A percentile compares a stretch with the other conserved stretches of the same genome.
Evolutionary conservation across 2,113 vertebrate genomes (phyloP).

Genomic region (Pituophis catenifer): DNA sequence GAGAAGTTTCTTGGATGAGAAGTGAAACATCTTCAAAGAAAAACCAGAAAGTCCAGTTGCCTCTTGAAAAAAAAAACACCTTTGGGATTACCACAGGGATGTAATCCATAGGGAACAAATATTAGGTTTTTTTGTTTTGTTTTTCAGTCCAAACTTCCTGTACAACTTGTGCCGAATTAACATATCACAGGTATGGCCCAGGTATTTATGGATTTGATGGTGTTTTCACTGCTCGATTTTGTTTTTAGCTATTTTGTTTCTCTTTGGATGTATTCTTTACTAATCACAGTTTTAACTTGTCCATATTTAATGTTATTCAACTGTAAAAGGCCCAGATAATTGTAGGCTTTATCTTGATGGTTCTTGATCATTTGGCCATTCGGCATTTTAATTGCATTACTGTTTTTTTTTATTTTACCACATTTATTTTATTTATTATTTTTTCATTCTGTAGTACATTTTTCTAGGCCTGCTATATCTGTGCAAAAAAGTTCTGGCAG

Average conservation of each 20-base stretch:
- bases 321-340: neutral
- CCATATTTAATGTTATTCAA: neutral
- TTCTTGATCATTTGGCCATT: neutral
- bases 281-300: neutral
- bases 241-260: neutral
- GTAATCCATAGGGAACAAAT: neutral
- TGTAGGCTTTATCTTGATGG: neutral
- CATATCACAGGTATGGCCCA: neutral
- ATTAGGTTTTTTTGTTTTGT: neutral
- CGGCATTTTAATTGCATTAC: neutral
- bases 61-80: too few relatives aligned
- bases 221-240: neutral
- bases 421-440: neutral
- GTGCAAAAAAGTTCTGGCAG: neutral
- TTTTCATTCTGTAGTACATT: neutral
- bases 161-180: neutral
- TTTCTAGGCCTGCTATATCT: neutral
- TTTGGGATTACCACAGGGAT: neutral
- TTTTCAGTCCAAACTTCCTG: neutral
- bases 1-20: too few relatives aligned
- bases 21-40: too few relatives aligned
- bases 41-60: too few relatives aligned
- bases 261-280: neutral
- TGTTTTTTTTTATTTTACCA: neutral
- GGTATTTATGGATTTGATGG: neutral